Base-by-base conservation (phyloP, 2,888 invertebrate species). In the Amiota communis region DNA sequence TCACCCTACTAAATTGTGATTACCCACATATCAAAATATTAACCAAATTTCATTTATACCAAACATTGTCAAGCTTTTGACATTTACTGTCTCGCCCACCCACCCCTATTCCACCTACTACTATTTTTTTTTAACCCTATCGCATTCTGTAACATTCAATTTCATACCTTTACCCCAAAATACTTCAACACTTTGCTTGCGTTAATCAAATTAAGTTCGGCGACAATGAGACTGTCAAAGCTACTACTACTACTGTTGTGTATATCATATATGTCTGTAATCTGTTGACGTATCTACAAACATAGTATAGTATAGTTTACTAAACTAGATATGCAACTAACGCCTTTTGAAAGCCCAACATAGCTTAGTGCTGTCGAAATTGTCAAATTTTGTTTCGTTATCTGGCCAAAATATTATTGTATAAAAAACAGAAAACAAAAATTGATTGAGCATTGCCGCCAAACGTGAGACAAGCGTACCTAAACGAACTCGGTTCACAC, bases 341-440 rank as follows among this genome's bases (percentile, higher is more conserved):
- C 36, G 36, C 36, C 36, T 36, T 36, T 6, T 6, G 8, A 69
- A 46, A 63, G 23, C 36, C 8, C 11, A 63, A 63, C 76, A 57
- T 73, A 64, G 80, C 61, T 48, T 56, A 64, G 20, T 57, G 59
- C 15, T 72, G 71, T 71, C 67, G 59, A 46, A 51, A 23, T 73
- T 70, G 67, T 68, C 67, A 53, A 57, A 63, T 23, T 72, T 59
- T 73, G 47, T 73, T 57, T 76, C 71, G 76, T 76, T 77, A 76
- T 75, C 76, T 70, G 36, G 72, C 68, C 70, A 74, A 73, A 70
- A 36, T 72, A 72, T 69, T 63, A 69, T 75, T 74, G 72, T n/a
- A 74, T 72, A 59, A 23, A 8, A 47, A 85, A 85, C 85, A 81
- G 85, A 83, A 84, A 84, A 84, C 85, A 82, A 78, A 59, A 59